Conservation (phyloP, 2,888 invertebrate species). For the Aelia acuminata region DNA sequence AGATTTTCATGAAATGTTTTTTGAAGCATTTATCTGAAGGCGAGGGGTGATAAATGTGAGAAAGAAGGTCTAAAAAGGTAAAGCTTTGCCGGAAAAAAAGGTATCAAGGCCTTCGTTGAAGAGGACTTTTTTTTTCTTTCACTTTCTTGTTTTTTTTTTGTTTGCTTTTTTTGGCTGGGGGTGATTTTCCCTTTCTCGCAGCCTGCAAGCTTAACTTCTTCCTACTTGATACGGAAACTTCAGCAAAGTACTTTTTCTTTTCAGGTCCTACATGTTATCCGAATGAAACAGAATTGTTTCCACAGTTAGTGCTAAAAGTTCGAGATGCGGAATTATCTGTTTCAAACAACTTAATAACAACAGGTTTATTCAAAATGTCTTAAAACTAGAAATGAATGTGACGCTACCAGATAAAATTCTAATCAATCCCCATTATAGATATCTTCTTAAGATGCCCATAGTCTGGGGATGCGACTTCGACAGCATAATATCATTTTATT, state of each 20-base stretch:
- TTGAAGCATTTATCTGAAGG: neutral
- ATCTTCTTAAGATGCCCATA: too few relatives aligned
- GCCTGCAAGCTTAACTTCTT: conserved; percentile 23
- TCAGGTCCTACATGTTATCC: neutral
- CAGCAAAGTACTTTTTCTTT: neutral
- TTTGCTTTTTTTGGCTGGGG: neutral
- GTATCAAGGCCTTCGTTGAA: conserved; percentile 23
- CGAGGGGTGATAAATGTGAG: conserved; percentile 7
- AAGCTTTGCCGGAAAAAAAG: neutral
- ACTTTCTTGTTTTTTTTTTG: too few relatives aligned
- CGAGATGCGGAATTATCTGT: neutral
- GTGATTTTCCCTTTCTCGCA: conserved; percentile 19
- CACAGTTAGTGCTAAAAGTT: neutral
- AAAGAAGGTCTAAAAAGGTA: conserved; percentile 12
- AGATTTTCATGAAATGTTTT: neutral
- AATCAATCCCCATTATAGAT: too few relatives aligned
- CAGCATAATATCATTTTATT: too few relatives aligned
- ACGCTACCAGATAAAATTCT: too few relatives aligned
- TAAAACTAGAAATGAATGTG: too few relatives aligned
- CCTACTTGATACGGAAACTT: conserved; percentile 21
- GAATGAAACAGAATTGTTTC: neutral
- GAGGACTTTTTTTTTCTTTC: neutral
- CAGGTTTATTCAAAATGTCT: neutral
- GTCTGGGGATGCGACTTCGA: too few relatives aligned
- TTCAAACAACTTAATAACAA: neutral